phyloP scores from a whole-genome alignment of 1,140 invertebrate genomes.

The Drosophila kohkoa region DNA sequence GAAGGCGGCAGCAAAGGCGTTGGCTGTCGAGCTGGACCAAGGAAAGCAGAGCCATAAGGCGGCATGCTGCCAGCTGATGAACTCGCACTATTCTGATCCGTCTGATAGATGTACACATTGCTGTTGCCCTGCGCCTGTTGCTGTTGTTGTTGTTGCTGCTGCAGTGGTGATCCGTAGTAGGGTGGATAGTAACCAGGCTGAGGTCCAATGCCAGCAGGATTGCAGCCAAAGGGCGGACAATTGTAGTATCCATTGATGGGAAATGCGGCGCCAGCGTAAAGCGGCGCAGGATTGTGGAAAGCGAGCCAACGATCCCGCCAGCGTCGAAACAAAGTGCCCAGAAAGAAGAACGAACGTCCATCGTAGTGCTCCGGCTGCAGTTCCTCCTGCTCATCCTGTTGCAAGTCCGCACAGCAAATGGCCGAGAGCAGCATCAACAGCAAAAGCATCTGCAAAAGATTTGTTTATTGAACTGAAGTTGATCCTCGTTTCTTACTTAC shows the following conservation, averaged over 20 bases:
- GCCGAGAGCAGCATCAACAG: slow-evolving; percentile 36
- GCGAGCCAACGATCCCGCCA: slow-evolving; percentile 73
- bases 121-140: slow-evolving; percentile 66
- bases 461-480: neutral
- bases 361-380: slow-evolving; percentile 38
- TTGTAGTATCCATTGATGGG: slow-evolving; percentile 68
- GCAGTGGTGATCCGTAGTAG: slow-evolving; percentile 36
- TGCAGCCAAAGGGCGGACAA: slow-evolving; percentile 63
- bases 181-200: slow-evolving; percentile 60
- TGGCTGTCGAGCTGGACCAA: slow-evolving; percentile 22
- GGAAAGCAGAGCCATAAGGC: slow-evolving; percentile 52
- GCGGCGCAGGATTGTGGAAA: slow-evolving; percentile 54
- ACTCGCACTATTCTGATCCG: slow-evolving; percentile 63
- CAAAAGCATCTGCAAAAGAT: slow-evolving; percentile 8
- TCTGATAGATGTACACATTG: slow-evolving; percentile 71
- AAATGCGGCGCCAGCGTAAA: slow-evolving; percentile 62
- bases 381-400: slow-evolving; percentile 24
- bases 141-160: slow-evolving; percentile 47
- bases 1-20: slow-evolving; percentile 30
- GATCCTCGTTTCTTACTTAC: slow-evolving; percentile 12
- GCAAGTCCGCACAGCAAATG: slow-evolving; percentile 8
- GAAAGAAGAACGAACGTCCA: slow-evolving; percentile 64
- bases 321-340: slow-evolving; percentile 65
- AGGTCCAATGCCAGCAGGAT: slow-evolving; percentile 53
- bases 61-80: neutral